Evolutionary conservation across 2,113 vertebrate species (phyloP), one percentile per base, ranked within the genome.

Genomic region (Steatornis caripensis): DNA sequence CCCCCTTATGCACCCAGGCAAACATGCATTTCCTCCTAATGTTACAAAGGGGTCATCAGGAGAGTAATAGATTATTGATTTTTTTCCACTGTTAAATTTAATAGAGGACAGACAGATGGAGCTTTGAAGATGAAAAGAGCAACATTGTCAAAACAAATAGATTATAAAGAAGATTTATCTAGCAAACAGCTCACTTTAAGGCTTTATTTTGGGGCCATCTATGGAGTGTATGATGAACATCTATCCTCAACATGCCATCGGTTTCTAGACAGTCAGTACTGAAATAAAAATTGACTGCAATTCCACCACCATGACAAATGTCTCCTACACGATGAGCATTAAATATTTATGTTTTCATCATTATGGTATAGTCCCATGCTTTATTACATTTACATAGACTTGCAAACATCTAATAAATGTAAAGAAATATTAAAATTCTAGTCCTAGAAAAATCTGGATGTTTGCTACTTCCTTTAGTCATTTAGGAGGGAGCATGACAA

Each of bases 141-240:
- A 87, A 60, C 12, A n/a, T 18, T 93, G 88, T 74, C 79, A 89
- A 88, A 95, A 79, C 39, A 91, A 87, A 43, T 3, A 79, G 48
- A 80, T 75, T 36, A 90, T 79, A 88, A 84, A 93, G 66, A 83
- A 85, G 72, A 93, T 95, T 84, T 93, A 94, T 95, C 51, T 58
- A 90, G 37, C 11, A 69, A 91, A 84, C 34, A 82, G 23, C 22
- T 96, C 58, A 68, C 22, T 93, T 65, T 45, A 72, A 55, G 51
- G 22, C 39, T 87, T 37, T 80, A 39, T 32, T 85, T 51, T 82
- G 75, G 79, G 75, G n/a, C 39, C 85, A 55, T 78, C 55, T 89
- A 5, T 72, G 53, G n/a, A 88, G 12, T 12, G 4, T 53, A 89
- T 95, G 65, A 86, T 77, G 64, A 80, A 51, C 19, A 74, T 90